Evolutionary conservation across 2,888 invertebrate genomes (phyloP).

Genomic region (Trichopoda pennipes): DNA sequence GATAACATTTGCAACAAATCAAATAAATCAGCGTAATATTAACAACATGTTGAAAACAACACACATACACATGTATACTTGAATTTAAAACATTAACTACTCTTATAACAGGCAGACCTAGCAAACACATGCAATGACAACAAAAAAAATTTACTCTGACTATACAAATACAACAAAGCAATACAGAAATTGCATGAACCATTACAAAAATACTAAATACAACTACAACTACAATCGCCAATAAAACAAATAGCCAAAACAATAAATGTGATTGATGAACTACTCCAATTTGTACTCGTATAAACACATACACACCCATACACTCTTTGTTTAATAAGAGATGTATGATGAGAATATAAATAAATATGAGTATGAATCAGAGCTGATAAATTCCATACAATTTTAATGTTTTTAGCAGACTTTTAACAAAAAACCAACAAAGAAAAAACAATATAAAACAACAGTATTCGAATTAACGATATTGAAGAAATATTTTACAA

Average conservation of each 20-base stretch:
- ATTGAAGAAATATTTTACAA: too few species aligned
- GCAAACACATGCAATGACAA: constrained; percentile 51
- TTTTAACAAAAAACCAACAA: too few species aligned
- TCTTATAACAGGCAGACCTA: constrained; percentile 33
- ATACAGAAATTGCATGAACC: too few species aligned
- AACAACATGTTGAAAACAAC: constrained; percentile 33
- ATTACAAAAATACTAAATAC: background rate
- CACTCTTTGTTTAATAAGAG: background rate
- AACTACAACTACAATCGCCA: constrained; percentile 4
- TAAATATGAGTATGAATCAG: background rate
- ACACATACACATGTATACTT: background rate
- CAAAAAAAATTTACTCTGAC: background rate
- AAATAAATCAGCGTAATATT: constrained; percentile 53
- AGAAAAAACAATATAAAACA: too few species aligned
- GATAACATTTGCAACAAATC: constrained; percentile 47
- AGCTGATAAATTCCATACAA: too few species aligned
- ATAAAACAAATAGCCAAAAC: constrained; percentile 22
- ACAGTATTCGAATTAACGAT: too few species aligned
- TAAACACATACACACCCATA: background rate
- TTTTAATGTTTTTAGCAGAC: too few species aligned
- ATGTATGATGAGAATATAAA: background rate
- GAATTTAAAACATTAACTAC: constrained; percentile 28
- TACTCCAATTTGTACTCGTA: background rate
- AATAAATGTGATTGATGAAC: constrained; percentile 48
- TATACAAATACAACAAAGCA: too few species aligned